Conservation (phyloP, 2,888 invertebrate genomes). For the Lepidocyrtinus sp. region DNA sequence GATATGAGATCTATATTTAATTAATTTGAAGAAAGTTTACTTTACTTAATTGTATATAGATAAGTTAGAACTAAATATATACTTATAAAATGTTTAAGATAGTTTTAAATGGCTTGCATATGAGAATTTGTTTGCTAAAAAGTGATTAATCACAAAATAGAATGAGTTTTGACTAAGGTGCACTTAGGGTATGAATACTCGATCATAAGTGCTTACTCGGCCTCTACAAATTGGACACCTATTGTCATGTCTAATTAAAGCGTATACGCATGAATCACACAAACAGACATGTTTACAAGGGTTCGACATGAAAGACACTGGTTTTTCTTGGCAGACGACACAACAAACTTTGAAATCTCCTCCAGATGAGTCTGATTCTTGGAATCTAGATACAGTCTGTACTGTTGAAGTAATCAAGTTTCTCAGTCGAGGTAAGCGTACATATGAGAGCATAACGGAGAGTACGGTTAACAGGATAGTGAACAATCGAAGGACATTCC, state of each 20-base stretch:
- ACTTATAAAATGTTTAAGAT: too few species aligned
- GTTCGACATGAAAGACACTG: conserved; percentile 60
- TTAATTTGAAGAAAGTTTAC: too few species aligned
- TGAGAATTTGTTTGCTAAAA: too few species aligned
- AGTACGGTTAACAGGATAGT: neutral
- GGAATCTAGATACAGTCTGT: conserved; percentile 4
- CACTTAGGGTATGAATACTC: conserved; percentile 63
- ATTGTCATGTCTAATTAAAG: conserved; percentile 58
- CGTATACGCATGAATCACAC: conserved; percentile 62
- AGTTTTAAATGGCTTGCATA: too few species aligned
- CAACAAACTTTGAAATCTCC: conserved; percentile 50
- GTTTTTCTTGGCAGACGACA: conserved; percentile 65
- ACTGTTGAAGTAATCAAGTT: conserved; percentile 22
- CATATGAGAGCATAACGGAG: neutral
- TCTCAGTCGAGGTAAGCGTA: conserved; percentile 4
- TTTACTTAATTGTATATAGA: too few species aligned
- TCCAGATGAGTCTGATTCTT: neutral
- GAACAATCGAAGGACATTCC: conserved; percentile 8
- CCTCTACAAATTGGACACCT: conserved; percentile 67
- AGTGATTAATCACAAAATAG: too few species aligned
- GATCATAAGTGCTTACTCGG: conserved; percentile 61
- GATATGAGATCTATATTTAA: too few species aligned
- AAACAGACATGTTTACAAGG: conserved; percentile 69
- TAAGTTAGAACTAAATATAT: too few species aligned
- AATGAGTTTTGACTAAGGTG: too few species aligned